A percentile compares a stretch with the other conserved stretches of the same genome.
Evolutionary conservation across 2,888 invertebrate species (phyloP).

Genomic region (Thysanoteuthis rhombus): DNA sequence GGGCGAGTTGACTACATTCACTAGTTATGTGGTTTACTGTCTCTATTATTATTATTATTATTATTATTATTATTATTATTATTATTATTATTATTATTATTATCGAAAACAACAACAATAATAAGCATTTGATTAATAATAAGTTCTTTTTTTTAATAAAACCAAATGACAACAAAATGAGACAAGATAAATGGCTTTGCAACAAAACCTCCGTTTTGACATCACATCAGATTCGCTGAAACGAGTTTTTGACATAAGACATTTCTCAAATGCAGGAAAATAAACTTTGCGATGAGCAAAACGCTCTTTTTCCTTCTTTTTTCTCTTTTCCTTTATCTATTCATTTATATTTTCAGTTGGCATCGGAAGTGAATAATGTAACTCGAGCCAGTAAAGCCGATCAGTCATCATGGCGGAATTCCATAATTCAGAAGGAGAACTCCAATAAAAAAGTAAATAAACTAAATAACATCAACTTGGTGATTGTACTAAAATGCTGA

Average conservation of each 20-base stretch:
- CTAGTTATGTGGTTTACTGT: too few relatives aligned
- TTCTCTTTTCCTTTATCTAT: neutral
- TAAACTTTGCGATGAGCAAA: slow-evolving; percentile 12
- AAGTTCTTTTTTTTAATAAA: neutral
- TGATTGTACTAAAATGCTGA: neutral
- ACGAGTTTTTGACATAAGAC: slow-evolving; percentile 12
- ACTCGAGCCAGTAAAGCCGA: neutral
- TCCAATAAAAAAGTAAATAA: neutral
- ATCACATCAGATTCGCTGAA: slow-evolving; percentile 12
- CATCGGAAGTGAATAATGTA: slow-evolving; percentile 12
- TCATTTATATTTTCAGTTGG: neutral
- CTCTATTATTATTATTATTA: too few relatives aligned
- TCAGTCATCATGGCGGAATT: neutral
- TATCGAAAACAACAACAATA: neutral
- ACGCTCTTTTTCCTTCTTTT: neutral
- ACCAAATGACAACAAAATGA: neutral
- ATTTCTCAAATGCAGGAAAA: neutral
- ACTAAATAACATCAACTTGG: neutral
- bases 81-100: too few relatives aligned
- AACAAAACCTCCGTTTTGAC: neutral
- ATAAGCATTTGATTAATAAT: neutral
- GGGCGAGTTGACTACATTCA: too few relatives aligned
- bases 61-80: too few relatives aligned
- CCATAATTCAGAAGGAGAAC: neutral
- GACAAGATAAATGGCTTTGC: slow-evolving; percentile 12